Evolutionary conservation across 2,888 invertebrate species (phyloP).

Genomic region (Pseudolycoriella hygida): DNA sequence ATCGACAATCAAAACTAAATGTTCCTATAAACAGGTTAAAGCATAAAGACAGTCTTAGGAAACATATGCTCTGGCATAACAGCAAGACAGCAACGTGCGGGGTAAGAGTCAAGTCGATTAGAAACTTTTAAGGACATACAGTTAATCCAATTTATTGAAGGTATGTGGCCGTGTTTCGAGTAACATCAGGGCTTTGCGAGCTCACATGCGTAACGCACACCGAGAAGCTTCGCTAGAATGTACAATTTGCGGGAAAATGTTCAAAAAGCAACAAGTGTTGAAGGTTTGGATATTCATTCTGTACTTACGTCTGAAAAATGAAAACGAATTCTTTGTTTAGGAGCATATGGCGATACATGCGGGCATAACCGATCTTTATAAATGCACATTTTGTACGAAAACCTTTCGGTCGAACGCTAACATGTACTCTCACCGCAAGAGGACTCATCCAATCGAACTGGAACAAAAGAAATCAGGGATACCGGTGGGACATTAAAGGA

Average conservation of each 20-base stretch:
- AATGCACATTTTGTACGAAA: conserved; percentile 21
- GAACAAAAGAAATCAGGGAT: conserved; percentile 13
- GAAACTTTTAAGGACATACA: too few relatives aligned
- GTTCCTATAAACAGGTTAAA: too few relatives aligned
- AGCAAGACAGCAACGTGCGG: conserved; percentile 18
- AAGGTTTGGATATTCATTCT: conserved; percentile 10
- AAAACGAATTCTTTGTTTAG: too few relatives aligned
- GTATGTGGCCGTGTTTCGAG: conserved; percentile 17
- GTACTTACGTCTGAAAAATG: not conserved
- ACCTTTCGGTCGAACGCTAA: conserved; percentile 23
- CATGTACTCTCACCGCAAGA: conserved; percentile 23
- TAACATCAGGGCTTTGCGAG: conserved; percentile 13
- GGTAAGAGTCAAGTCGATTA: too few relatives aligned
- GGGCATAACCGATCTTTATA: conserved; percentile 17
- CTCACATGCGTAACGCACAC: conserved; percentile 16
- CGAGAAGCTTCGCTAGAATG: conserved; percentile 13
- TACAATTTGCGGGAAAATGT: conserved; percentile 18
- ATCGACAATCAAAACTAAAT: too few relatives aligned
- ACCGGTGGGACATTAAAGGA: too few relatives aligned
- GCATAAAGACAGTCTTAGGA: conserved; percentile 14
- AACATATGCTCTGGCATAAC: conserved; percentile 11
- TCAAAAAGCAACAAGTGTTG: conserved; percentile 20
- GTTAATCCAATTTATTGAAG: too few relatives aligned
- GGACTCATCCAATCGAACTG: conserved; percentile 23
- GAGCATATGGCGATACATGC: conserved; percentile 25